Base-by-base conservation (phyloP, 2,797 vertebrate genomes). In the Gymnodraco acuticeps region DNA sequence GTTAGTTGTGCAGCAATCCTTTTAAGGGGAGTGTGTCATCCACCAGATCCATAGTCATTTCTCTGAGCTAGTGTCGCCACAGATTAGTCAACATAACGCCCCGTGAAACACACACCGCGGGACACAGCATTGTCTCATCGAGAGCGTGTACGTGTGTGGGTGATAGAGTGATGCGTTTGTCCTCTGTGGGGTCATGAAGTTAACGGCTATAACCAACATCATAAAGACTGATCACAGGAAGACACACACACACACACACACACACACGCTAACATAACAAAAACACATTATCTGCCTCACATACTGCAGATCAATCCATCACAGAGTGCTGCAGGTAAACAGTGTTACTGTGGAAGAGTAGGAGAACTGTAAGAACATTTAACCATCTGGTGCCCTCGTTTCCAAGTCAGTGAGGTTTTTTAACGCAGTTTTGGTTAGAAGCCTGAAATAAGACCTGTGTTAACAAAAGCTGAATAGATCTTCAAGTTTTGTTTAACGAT, bases 171-270 rank as follows among this genome's bases (percentile, higher is more conserved):
- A n/a, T n/a, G n/a, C n/a, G 59, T 87, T 81, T 83, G 80, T 78
- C 87, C 76, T 87, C 85, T 75, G 54, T 48, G 65, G 67, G 80
- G 80, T 86, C 72, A 79, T 82, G 62, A 85, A 89, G 82, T 82
- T 89, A 85, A 87, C 78, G 70, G 61, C 73, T 80, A 78, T 84
- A 87, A 80, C 82, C 80, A 86, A 50, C 83, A 83, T 84, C 79
- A 85, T 86, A 64, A 81, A 83, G 75, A 81, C 65, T 70, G 80
- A 88, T 85, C 70, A 58, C 33, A 70, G 69, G 65, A 78, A 75
- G 70, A 82, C 55, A 55, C 66, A 58, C 43, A 68, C 23, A 27
- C 23, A 27, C 23, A 27, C 23, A 27, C 23, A 27, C 23, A 27
- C 23, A 27, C 23, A 27, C 23, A 27, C 3, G n/a, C n/a, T n/a